Evolutionary conservation across 2,113 vertebrate genomes (phyloP).

Genomic region (Neoarius graeffei): DNA sequence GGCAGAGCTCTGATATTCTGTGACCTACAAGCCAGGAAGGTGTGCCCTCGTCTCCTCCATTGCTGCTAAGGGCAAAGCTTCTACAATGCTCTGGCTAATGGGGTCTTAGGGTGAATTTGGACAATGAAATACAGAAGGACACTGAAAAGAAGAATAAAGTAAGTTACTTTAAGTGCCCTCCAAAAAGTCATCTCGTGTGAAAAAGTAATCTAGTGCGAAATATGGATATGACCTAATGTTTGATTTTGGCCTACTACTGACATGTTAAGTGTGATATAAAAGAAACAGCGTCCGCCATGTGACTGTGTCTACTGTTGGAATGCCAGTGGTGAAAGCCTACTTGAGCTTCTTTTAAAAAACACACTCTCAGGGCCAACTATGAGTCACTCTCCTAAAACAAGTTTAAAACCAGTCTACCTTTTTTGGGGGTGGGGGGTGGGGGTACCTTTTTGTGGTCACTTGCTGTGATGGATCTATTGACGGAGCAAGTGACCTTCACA

Average conservation of each 20-base stretch:
- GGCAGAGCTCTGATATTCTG: slow-evolving; percentile 18
- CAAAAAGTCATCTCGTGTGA: too few species aligned
- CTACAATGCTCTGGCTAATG: slow-evolving; percentile 40
- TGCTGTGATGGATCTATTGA: background rate
- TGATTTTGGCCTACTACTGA: background rate
- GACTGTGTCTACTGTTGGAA: background rate
- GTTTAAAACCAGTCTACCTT: background rate
- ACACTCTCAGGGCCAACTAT: background rate
- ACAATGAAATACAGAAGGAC: background rate
- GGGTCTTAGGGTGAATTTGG: slow-evolving; percentile 35
- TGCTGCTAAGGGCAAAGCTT: background rate
- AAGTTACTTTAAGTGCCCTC: background rate
- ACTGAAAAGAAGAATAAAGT: background rate
- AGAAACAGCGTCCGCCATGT: slow-evolving; percentile 6
- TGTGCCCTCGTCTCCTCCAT: slow-evolving; percentile 16
- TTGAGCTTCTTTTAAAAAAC: background rate
- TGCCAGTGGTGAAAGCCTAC: slow-evolving; percentile 20
- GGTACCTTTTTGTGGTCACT: background rate
- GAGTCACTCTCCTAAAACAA: background rate
- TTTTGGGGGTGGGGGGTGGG: background rate
- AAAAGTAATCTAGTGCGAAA: background rate
- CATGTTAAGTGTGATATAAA: background rate
- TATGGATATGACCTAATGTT: background rate
- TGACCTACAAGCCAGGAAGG: slow-evolving; percentile 18
- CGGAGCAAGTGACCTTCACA: slow-evolving; percentile 3